Conservation (phyloP, 2,113 vertebrate genomes). For the Fulica atra region DNA sequence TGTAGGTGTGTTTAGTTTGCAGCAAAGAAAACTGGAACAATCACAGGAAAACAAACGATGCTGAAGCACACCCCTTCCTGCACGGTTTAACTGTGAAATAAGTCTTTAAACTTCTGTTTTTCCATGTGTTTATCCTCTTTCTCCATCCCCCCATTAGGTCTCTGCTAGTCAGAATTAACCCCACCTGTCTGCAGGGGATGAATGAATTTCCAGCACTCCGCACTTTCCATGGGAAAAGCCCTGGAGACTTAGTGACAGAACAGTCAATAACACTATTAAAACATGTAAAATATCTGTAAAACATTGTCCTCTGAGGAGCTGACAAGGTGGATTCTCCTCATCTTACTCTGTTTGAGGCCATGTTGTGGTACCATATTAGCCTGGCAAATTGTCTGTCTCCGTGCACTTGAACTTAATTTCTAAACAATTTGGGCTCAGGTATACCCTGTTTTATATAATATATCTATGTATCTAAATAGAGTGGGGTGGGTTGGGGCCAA, state of each 20-base stretch:
- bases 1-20: not conserved
- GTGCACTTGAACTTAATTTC: not conserved
- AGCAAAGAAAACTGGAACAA: not conserved
- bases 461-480: not conserved
- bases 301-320: not conserved
- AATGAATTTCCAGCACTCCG: conserved; percentile 9
- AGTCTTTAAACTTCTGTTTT: not conserved
- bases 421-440: not conserved
- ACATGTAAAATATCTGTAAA: conserved; percentile 1
- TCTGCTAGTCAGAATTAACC: not conserved
- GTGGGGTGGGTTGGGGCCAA: not conserved
- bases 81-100: not conserved
- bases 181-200: not conserved
- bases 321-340: not conserved
- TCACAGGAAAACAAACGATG: not conserved
- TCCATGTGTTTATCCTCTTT: not conserved
- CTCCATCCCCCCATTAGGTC: not conserved
- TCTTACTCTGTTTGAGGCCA: not conserved
- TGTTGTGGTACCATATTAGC: not conserved
- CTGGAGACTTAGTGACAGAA: not conserved
- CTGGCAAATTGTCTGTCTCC: not conserved
- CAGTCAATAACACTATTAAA: not conserved
- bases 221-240: not conserved
- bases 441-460: not conserved
- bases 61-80: not conserved